These are phyloP conservation scores for Diadromus collaris DNA, from an alignment of 2,888 invertebrate genomes.

Conservation along the genomic window DNA sequence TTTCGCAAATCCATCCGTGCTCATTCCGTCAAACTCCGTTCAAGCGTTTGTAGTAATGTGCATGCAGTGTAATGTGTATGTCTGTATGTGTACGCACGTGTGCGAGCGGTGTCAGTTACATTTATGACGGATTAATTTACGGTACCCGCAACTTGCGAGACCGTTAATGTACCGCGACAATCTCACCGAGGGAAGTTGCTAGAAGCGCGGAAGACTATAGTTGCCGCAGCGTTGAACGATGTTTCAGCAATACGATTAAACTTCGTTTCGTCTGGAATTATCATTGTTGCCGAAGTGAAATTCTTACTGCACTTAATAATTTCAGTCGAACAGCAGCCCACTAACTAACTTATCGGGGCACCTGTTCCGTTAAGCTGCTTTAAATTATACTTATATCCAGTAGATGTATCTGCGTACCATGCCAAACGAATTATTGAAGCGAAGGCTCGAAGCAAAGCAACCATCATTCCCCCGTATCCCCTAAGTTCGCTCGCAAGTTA, in stretches of 20 bases:
- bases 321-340: neutral
- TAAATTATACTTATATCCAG: neutral
- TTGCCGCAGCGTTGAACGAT: too few species aligned
- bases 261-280: neutral
- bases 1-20: constrained; percentile 19
- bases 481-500: constrained; percentile 3
- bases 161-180: too few species aligned
- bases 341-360: neutral
- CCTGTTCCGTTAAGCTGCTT: neutral
- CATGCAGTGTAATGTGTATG: too few species aligned
- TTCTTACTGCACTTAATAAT: neutral
- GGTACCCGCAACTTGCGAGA: too few species aligned
- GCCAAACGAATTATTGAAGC: neutral
- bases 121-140: neutral
- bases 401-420: neutral
- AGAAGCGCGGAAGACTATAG: too few species aligned
- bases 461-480: neutral
- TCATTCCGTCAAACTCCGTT: neutral
- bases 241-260: too few species aligned
- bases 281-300: neutral
- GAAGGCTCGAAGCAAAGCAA: neutral
- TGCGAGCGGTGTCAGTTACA: neutral
- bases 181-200: too few species aligned
- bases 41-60: neutral
- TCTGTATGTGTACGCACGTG: too few species aligned